Conservation (phyloP, 2,113 vertebrate species). For the Dasyurus viverrinus region DNA sequence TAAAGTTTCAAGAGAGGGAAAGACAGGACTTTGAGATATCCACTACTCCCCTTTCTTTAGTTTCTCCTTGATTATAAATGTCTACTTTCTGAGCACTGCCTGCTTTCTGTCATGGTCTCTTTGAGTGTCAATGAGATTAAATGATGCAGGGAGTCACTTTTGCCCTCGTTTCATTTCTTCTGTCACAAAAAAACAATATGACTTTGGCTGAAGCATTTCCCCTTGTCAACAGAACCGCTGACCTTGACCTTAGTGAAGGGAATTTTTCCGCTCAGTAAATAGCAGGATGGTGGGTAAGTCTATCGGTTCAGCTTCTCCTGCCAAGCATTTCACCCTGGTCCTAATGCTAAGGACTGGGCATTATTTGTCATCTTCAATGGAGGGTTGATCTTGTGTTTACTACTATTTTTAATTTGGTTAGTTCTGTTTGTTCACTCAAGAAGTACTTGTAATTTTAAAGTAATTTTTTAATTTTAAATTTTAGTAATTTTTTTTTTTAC, state of each 20-base stretch:
- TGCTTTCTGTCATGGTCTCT: not conserved
- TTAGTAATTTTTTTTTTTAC: constrained; percentile 8
- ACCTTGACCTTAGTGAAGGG: constrained; percentile 68
- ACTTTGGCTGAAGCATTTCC: constrained; percentile 64
- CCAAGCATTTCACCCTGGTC: constrained; percentile 1
- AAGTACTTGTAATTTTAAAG: constrained; percentile 15
- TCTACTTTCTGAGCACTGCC: not conserved
- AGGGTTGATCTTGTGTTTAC: constrained; percentile 60
- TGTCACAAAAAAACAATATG: constrained; percentile 58
- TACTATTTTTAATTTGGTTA: constrained; percentile 64
- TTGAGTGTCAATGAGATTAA: constrained; percentile 54
- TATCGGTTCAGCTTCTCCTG: constrained; percentile 57
- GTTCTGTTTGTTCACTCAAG: constrained; percentile 71
- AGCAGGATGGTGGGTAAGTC: constrained; percentile 47
- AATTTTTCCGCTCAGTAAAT: constrained; percentile 45
- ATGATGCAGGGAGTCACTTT: constrained; percentile 40
- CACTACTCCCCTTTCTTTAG: not conserved
- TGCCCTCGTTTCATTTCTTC: constrained; percentile 51
- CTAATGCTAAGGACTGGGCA: constrained; percentile 52
- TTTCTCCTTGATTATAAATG: not conserved
- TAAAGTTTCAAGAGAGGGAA: constrained; percentile 41
- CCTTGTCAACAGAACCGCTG: constrained; percentile 65
- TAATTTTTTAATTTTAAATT: no score
- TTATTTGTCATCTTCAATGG: constrained; percentile 64
- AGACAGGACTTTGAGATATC: not conserved